These are phyloP conservation scores for Tragelaphus strepsiceros DNA, from an alignment of 2,113 vertebrate species.

Conservation along the genomic window DNA sequence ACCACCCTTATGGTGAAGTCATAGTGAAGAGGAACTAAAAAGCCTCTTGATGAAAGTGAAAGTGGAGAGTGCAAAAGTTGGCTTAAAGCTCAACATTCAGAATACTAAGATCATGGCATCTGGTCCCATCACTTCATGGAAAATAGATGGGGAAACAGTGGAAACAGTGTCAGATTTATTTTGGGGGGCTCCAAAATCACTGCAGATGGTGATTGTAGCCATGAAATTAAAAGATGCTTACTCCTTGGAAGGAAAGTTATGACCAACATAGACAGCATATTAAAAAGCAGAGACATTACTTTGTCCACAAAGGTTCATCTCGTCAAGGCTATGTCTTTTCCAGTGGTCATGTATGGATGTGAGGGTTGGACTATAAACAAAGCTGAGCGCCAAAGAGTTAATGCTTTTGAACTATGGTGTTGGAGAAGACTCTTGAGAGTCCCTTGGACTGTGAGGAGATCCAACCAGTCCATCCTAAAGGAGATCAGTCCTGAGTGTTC, in stretches of 20 bases:
- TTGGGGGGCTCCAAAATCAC: not conserved
- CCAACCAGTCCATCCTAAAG: not conserved
- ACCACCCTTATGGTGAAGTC: not conserved
- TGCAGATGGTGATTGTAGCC: not conserved
- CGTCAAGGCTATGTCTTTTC: not conserved
- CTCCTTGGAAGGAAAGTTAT: not conserved
- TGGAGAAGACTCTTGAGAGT: not conserved
- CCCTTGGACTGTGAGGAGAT: not conserved
- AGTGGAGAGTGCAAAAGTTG: not conserved
- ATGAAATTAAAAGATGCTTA: not conserved
- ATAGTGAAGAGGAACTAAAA: not conserved
- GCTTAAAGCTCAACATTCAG: not conserved
- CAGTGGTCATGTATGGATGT: not conserved
- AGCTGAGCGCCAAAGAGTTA: fast-evolving
- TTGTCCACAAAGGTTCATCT: not conserved
- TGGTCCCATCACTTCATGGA: not conserved
- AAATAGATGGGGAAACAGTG: not conserved
- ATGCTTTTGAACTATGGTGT: not conserved
- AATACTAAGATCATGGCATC: not conserved
- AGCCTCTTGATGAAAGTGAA: not conserved
- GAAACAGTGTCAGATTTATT: not conserved
- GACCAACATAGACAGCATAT: not conserved
- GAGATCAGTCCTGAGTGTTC: not conserved
- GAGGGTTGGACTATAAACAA: not conserved
- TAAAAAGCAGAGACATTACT: not conserved